A percentile compares a stretch with the other conserved stretches of the same genome.
Conservation (phyloP, 2,888 invertebrate species). For the Ornithoptera priamus region DNA sequence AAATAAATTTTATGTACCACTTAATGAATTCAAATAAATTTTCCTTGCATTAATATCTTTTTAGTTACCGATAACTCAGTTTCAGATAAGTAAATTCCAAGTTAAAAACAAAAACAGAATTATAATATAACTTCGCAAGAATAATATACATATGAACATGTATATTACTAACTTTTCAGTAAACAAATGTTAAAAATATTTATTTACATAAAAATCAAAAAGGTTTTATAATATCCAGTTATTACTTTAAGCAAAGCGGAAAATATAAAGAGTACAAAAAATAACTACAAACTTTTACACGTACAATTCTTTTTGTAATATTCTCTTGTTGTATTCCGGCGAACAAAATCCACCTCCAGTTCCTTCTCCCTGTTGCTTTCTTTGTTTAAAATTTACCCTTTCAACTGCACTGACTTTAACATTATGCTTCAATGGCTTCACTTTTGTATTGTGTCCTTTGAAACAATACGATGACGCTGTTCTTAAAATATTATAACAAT, state of each 20-base stretch:
- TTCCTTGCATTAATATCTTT: too few species aligned
- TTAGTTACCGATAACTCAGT: too few species aligned
- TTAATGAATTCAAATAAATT: too few species aligned
- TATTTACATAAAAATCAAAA: too few species aligned
- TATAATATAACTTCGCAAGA: too few species aligned
- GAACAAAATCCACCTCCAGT: conserved; percentile 15
- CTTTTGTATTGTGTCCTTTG: conserved; percentile 10
- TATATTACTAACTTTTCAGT: not conserved
- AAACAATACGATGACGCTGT: not conserved
- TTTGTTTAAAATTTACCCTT: conserved; percentile 23
- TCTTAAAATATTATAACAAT: too few species aligned
- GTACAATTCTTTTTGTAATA: conserved; percentile 11
- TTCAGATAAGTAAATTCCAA: too few species aligned
- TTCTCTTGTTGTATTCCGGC: conserved; percentile 10
- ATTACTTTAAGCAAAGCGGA: too few species aligned
- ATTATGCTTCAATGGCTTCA: conserved; percentile 15
- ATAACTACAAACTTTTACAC: not conserved
- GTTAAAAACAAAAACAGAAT: too few species aligned
- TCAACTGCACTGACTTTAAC: conserved; percentile 21
- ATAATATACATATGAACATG: not conserved
- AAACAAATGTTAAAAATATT: not conserved
- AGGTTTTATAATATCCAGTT: too few species aligned
- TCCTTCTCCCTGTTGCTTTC: conserved; percentile 17
- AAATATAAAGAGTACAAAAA: not conserved
- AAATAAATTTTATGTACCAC: too few species aligned